Percentiles rank a stretch among this genome's conserved stretches.
phyloP scores from a whole-genome alignment of 2,797 vertebrate genomes.

The Anableps anableps region DNA sequence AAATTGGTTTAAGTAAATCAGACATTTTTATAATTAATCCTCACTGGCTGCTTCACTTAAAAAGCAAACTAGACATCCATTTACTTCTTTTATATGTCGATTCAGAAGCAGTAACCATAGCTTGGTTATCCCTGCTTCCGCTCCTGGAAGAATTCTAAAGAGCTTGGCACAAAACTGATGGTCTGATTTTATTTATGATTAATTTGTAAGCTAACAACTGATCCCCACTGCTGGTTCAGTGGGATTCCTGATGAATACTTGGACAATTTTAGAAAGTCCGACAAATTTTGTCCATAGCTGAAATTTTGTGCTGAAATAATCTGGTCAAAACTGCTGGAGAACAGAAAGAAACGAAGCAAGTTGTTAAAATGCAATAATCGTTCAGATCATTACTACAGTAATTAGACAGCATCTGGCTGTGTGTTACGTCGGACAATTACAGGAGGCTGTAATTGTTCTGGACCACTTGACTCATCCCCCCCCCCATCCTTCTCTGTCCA shows the following conservation, averaged over 20 bases:
- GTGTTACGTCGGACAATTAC: slow-evolving; percentile 53
- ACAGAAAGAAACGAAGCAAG: slow-evolving; percentile 29
- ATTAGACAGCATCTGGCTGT: slow-evolving; percentile 68
- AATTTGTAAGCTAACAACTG: slow-evolving; percentile 23
- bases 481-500: slow-evolving; percentile 16
- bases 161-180: slow-evolving; percentile 18
- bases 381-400: slow-evolving; percentile 57
- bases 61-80: neutral
- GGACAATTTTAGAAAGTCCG: slow-evolving; percentile 2
- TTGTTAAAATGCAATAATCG: slow-evolving; percentile 64
- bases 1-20: neutral
- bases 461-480: slow-evolving; percentile 10
- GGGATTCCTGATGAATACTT: slow-evolving; percentile 9
- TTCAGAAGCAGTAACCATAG: slow-evolving; percentile 15
- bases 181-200: slow-evolving; percentile 30
- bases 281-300: neutral
- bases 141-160: neutral
- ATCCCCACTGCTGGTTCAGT: slow-evolving; percentile 21
- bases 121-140: slow-evolving; percentile 15
- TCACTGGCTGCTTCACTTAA: neutral
- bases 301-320: neutral
- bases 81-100: neutral
- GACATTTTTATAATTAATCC: neutral
- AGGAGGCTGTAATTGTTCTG: slow-evolving; percentile 57
- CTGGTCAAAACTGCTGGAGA: slow-evolving; percentile 13